Evolutionary conservation across 2,113 vertebrate genomes (phyloP), one percentile per base, ranked within the genome.

Genomic region (Mesitornis unicolor): DNA sequence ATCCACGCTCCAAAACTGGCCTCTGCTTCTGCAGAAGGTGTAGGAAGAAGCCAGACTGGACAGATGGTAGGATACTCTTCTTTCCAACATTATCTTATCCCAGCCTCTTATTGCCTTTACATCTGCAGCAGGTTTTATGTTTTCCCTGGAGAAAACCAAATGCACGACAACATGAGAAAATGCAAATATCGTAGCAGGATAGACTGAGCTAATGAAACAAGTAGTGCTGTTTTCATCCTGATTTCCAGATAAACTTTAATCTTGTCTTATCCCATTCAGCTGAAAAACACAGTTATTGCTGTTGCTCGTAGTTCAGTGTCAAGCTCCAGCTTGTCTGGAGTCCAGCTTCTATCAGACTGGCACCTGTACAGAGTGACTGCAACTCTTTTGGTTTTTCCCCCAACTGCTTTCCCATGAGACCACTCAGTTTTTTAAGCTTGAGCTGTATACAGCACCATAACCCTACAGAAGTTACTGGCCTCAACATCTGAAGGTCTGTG

Each of bases 371-470:
- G 17, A 31, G 63, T 3, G n/a, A 12, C 59, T 77, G 11, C 2
- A n/a, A n/a, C n/a, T n/a, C n/a, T n/a, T 29, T 17, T 22, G 5
- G 1, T 3, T 29, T 1, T 3, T 36, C 67, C 42, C 17, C 5
- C 31, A 31, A 0, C 15, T n/a, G 40, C 24, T 79, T 22, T 57
- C 57, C 56, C 21, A 1, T 2, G 10, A n/a, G 16, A 50, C 17
- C 18, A 1, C 18, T 14, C 2, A 1, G 18, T 1, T 13, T 68
- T 88, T 8, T 2, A 7, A 16, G 53, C 10, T 4, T 13, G 69
- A 33, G 53, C 57, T 71, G 5, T 29, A 33, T 10, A 12, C 45
- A 63, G 25, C 56, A 1, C 29, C 5, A 1, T 9, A 16, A 2
- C n/a, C 53, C 56, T 42, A 61, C 54, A 48, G 45, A 9, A 50